Evolutionary conservation across 2,797 vertebrate species (phyloP).

Genomic region (Coregonus ussuriensis): DNA sequence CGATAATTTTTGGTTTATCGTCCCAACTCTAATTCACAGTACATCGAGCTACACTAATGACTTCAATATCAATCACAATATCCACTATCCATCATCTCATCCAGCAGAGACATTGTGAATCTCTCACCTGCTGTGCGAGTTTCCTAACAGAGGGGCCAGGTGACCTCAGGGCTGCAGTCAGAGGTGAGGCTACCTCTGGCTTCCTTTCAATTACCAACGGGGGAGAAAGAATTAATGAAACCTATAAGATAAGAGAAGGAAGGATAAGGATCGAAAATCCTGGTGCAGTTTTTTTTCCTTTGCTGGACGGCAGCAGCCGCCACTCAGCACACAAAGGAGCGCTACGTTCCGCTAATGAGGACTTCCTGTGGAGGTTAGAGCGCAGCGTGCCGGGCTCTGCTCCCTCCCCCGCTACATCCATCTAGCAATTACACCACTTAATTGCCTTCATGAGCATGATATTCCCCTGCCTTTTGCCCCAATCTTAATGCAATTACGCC

Average conservation of each 20-base stretch:
- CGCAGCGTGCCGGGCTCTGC: neutral
- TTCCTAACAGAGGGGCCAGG: neutral
- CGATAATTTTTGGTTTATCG: too few relatives aligned
- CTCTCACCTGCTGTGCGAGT: neutral
- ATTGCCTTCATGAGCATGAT: slow-evolving; percentile 24
- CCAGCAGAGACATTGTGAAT: neutral
- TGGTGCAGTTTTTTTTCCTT: neutral
- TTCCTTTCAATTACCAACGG: slow-evolving; percentile 24
- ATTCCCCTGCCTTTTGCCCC: slow-evolving; percentile 33
- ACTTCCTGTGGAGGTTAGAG: slow-evolving; percentile 20
- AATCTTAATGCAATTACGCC: slow-evolving; percentile 32
- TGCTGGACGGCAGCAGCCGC: neutral
- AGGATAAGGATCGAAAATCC: neutral
- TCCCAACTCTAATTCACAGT: neutral
- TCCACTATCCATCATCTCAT: neutral
- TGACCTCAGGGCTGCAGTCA: neutral
- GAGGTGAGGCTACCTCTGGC: neutral
- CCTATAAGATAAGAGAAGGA: neutral
- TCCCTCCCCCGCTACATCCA: slow-evolving; percentile 11
- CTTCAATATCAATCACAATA: neutral
- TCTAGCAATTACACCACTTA: slow-evolving; percentile 28
- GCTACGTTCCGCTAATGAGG: slow-evolving; percentile 5
- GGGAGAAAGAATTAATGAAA: neutral
- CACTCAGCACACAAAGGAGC: slow-evolving; percentile 21
- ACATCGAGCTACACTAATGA: neutral